Evolutionary conservation across 2,113 vertebrate species (phyloP).

Genomic region (Phrynosoma platyrhinos): DNA sequence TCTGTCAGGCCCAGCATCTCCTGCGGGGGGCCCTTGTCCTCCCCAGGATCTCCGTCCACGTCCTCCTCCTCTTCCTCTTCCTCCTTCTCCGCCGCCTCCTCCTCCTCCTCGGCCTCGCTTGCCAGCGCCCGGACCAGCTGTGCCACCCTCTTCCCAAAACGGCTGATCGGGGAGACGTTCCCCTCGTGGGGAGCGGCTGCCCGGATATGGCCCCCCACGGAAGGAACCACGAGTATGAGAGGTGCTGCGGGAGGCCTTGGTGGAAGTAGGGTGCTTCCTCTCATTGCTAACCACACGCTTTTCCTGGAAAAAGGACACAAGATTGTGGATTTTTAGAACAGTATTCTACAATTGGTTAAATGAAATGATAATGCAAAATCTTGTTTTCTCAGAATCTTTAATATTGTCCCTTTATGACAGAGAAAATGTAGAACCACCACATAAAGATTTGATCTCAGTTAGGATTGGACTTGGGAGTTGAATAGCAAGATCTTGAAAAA

Average conservation of each 20-base stretch:
- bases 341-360: not conserved
- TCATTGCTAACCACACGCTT: slow-evolving; percentile 78
- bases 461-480: too few relatives aligned
- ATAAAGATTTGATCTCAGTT: too few relatives aligned
- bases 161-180: slow-evolving; percentile 57
- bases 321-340: accelerated
- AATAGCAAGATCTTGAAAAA: too few relatives aligned
- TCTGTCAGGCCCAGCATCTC: slow-evolving; percentile 54
- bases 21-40: slow-evolving; percentile 6
- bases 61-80: not conserved
- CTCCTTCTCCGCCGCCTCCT: not conserved
- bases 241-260: slow-evolving; percentile 8
- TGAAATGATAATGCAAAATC: too few relatives aligned
- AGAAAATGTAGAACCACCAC: too few relatives aligned
- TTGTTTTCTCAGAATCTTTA: too few relatives aligned
- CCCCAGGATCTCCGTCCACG: slow-evolving; percentile 49
- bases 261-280: slow-evolving; percentile 63
- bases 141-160: not conserved
- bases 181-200: slow-evolving; percentile 37
- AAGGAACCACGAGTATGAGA: slow-evolving; percentile 39
- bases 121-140: accelerated
- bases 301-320: slow-evolving; percentile 72
- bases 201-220: not conserved
- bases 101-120: slow-evolving; percentile 8
- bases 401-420: too few relatives aligned